Percentiles rank a stretch among this genome's conserved stretches.
These are phyloP conservation scores for Takifugu flavidus DNA, from an alignment of 2,113 vertebrate genomes.

Conservation along the genomic window DNA sequence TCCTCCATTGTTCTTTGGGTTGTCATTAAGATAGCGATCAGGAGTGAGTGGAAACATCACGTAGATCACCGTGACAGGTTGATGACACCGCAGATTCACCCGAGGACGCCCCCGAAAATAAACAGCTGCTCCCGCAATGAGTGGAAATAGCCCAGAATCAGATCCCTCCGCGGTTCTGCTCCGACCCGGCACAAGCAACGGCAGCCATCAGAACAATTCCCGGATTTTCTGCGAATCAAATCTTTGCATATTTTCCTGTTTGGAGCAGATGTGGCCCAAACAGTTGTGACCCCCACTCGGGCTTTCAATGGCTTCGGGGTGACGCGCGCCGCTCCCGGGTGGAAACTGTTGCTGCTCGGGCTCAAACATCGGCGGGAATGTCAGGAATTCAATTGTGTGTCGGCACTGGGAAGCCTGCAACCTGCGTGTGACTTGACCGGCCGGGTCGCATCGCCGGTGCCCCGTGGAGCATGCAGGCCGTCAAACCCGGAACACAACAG, in stretches of 20 bases:
- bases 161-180: slow-evolving; percentile 61
- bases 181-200: slow-evolving; percentile 68
- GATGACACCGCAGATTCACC: slow-evolving; percentile 51
- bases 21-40: slow-evolving; percentile 63
- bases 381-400: slow-evolving; percentile 77
- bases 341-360: slow-evolving; percentile 79
- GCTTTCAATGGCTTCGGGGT: slow-evolving; percentile 79
- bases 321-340: slow-evolving; percentile 74
- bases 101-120: slow-evolving; percentile 40
- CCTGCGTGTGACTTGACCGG: slow-evolving; percentile 69
- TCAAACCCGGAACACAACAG: slow-evolving; percentile 36
- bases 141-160: slow-evolving; percentile 29
- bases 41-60: slow-evolving; percentile 63
- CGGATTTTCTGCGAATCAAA: slow-evolving; percentile 90
- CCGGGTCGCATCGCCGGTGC: slow-evolving; percentile 57
- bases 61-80: slow-evolving; percentile 54
- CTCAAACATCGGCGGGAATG: slow-evolving; percentile 78
- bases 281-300: slow-evolving; percentile 80
- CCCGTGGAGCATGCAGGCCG: slow-evolving; percentile 41
- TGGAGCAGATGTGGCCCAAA: slow-evolving; percentile 87
- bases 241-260: slow-evolving; percentile 93
- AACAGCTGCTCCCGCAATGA: slow-evolving; percentile 38
- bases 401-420: slow-evolving; percentile 65
- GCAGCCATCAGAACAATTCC: slow-evolving; percentile 84
- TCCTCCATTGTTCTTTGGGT: slow-evolving; percentile 54